Evolutionary conservation across 2,888 invertebrate species (phyloP), one percentile per base, ranked within the genome.

Genomic region (Teleogryllus oceanicus): DNA sequence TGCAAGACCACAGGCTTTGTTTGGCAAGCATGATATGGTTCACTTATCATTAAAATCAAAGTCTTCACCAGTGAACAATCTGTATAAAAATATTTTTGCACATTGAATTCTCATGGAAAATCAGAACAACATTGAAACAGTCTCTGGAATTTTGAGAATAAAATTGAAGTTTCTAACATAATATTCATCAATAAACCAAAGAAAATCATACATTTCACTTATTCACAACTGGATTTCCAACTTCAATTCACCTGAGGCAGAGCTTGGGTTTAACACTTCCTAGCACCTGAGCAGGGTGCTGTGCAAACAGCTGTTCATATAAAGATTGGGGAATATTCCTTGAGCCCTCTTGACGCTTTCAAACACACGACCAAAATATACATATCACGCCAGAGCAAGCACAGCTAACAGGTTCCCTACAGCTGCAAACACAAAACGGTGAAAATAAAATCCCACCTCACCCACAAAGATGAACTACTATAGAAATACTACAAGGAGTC

Each of bases 121-220:
- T 62, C n/a, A 18, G 37, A 18, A 62, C n/a, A 62, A 62, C n/a
- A 62, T 62, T 62, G 16, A 62, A 62, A n/a, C 37, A 18, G 62
- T 62, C 62, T 62, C n/a, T 62, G 62, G n/a, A 62, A 62, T 62
- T 62, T 62, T 62, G 62, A 62, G 62, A 62, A 62, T 62, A 62
- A 62, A 62, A 62, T 62, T 62, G 62, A 62, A 62, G 62, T n/a
- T 37, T 37, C 37, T 37, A 37, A 37, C 37, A 37, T 5, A 37
- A 37, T 37, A 37, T 37, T 37, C 37, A 37, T 37, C 37, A 37
- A 37, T 37, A 37, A 37, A 37, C 37, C 37, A 37, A 37, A 37
- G 37, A 37, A 37, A 37, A 37, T 37, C 62, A 18, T 62, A 62
- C 13, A 62, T 62, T 62, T 37, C 37, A 62, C 62, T 62, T 62